These are phyloP conservation scores for Aptenodytes forsteri DNA, from an alignment of 2,113 vertebrate species.

Conservation along the genomic window DNA sequence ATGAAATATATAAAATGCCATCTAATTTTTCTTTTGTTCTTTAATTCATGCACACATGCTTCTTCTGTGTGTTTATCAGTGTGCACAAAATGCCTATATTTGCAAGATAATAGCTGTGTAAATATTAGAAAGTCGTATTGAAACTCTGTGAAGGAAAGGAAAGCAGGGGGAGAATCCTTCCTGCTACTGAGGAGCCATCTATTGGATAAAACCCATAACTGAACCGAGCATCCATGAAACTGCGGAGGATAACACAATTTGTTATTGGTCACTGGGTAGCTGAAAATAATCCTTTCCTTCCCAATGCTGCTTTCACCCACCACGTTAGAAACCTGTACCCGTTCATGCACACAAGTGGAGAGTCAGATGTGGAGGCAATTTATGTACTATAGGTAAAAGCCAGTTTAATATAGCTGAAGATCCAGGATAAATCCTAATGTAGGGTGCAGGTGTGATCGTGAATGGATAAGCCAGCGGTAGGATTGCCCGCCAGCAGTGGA, in stretches of 20 bases:
- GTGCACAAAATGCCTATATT: constrained; percentile 40
- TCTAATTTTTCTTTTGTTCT: constrained; percentile 40
- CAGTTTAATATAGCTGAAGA: constrained; percentile 10
- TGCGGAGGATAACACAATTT: neutral
- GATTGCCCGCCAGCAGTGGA: neutral
- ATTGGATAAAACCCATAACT: constrained; percentile 66
- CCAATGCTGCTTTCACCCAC: neutral
- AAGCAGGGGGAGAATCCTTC: constrained; percentile 28
- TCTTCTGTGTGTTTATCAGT: constrained; percentile 23
- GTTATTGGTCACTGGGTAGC: neutral
- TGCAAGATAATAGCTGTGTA: constrained; percentile 46
- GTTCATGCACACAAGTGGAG: neutral
- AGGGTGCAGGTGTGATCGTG: neutral
- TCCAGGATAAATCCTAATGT: neutral
- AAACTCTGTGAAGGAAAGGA: constrained; percentile 15
- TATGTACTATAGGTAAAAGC: neutral
- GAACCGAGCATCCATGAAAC: neutral
- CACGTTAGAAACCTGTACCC: neutral
- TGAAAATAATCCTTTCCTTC: constrained; percentile 29
- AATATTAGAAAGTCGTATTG: constrained; percentile 37
- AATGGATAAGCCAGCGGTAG: neutral
- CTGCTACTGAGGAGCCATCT: constrained; percentile 63
- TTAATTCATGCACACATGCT: neutral
- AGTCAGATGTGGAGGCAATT: neutral
- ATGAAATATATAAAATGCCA: neutral